Evolutionary conservation across 2,888 invertebrate species (phyloP), one percentile per base, ranked within the genome.

Genomic region (Polydrusus pterygomalis): DNA sequence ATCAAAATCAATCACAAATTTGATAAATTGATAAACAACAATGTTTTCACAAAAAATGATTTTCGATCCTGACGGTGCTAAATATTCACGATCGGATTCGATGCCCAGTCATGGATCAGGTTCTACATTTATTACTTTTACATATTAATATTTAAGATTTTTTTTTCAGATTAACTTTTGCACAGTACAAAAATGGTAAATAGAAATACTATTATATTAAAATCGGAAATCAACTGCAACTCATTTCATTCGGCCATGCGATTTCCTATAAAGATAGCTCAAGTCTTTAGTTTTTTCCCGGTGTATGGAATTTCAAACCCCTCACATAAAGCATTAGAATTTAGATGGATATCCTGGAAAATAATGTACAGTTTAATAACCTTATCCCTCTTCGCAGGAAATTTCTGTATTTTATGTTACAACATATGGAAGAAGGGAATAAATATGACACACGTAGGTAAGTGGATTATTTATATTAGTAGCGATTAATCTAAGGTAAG

Each of bases 191-290:
- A 38, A 38, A 38, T 60, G 17, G n/a, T 11, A n/a, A 58, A 58
- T 15, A 15, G n/a, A 17, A 38, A 38, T 25, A 34, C 15, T 2
- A 8, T 38, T 10, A 38, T 58, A 60, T 63, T 58, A 25, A 17
- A 69, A 45, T 30, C 43, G 13, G 43, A 60, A 25, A 58, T 15
- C 9, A 40, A 43, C n/a, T 58, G 45, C 58, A 60, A 69, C 25
- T 60, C 69, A 18, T 69, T 69, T 47, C 69, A 69, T 47, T 56
- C 58, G 17, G 58, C 60, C 0, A 58, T 69, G 58, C 43, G 69
- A 9, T 25, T 69, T 13, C 56, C 69, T n/a, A 43, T 69, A 60
- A 58, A 45, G 17, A 30, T 56, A 18, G 69, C 69, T 10, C 69
- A 69, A 10, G 20, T 69, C n/a, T 69, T 69, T 30, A 58, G 69